Conservation (phyloP, 1,140 invertebrate species). For the Cataglyphis hispanica region DNA sequence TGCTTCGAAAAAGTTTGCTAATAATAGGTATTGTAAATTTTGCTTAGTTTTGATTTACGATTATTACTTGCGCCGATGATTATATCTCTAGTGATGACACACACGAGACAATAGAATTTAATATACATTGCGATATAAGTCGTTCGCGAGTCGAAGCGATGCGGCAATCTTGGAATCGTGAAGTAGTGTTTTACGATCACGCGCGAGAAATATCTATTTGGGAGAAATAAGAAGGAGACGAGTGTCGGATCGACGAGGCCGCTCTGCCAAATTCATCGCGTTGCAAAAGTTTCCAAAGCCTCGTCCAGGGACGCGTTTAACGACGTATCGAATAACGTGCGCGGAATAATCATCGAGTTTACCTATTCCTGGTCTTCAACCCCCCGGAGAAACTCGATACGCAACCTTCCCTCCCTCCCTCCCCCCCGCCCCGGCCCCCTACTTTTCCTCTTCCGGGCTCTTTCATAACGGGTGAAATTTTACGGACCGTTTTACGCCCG, state of each 20-base stretch:
- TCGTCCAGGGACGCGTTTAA: constrained; percentile 34
- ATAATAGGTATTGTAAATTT: not conserved
- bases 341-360: constrained; percentile 63
- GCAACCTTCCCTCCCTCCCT: not conserved
- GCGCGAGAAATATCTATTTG: constrained; percentile 1
- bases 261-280: not conserved
- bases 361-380: constrained; percentile 13
- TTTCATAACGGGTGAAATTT: constrained; percentile 73
- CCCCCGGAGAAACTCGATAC: not conserved
- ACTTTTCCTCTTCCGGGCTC: not conserved
- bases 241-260: no score
- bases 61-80: no score
- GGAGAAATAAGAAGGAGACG: constrained; percentile 6
- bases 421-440: not conserved
- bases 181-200: constrained; percentile 23
- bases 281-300: constrained; percentile 24
- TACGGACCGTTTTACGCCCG: constrained; percentile 73
- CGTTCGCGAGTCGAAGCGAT: not conserved
- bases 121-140: not conserved
- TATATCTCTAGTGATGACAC: not conserved
- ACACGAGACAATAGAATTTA: constrained; percentile 34
- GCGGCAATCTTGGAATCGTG: not conserved
- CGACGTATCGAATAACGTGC: constrained; percentile 70
- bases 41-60: not conserved
- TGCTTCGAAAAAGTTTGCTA: not conserved